These are phyloP conservation scores for Dolichotis patagonum DNA, from an alignment of 2,113 vertebrate genomes.

Conservation along the genomic window DNA sequence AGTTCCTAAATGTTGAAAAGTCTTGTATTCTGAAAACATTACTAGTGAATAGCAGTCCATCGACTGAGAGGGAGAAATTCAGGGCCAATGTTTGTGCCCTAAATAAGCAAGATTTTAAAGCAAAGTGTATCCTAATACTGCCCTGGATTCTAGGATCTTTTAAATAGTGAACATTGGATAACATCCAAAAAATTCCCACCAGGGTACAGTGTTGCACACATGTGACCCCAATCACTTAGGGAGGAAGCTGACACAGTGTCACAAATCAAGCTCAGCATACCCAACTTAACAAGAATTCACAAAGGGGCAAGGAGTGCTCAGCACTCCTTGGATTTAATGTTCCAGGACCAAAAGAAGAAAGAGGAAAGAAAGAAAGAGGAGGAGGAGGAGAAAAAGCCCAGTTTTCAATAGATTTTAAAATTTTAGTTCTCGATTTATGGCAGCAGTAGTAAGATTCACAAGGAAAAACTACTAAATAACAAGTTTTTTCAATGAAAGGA, in stretches of 20 bases:
- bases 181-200: background rate
- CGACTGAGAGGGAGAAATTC: background rate
- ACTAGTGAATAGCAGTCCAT: background rate
- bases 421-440: background rate
- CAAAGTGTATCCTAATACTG: background rate
- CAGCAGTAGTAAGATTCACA: background rate
- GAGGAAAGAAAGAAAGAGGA: background rate
- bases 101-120: background rate
- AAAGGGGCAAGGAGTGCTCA: no score
- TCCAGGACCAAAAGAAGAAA: background rate
- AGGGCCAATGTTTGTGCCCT: background rate
- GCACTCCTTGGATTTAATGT: background rate
- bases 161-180: background rate
- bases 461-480: background rate
- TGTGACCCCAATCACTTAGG: background rate
- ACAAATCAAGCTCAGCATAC: background rate
- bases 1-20: background rate
- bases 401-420: background rate
- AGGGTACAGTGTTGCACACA: background rate
- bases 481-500: slow-evolving; percentile 22
- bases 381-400: background rate
- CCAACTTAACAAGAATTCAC: background rate
- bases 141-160: background rate
- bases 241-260: background rate
- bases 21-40: background rate